Base-by-base conservation (phyloP, 2,888 invertebrate species). In the Cynaeus angustus region DNA sequence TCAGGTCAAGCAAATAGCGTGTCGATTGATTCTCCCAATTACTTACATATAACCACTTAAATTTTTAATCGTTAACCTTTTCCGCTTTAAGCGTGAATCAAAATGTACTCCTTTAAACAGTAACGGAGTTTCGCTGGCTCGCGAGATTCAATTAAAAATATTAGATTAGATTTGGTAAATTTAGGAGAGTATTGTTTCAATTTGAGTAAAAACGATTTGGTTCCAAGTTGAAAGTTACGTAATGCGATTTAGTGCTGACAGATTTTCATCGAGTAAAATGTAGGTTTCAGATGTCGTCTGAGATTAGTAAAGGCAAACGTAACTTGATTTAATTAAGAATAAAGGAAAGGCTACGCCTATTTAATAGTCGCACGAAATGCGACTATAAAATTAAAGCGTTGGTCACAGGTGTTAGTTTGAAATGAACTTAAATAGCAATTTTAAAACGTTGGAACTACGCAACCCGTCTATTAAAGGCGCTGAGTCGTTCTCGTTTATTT, bases 361-460 rank as follows among this genome's bases (percentile, higher is more conserved):
- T 65, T 65, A 65, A 65, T 65, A 65, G 53, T 65, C 65, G 65
- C 41, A 53, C 65, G 10, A 65, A 65, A 53, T 65, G 55, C 53
- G 53, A 53, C 65, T 55, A 62, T 62, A 56, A 62, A 68, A 68
- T 55, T 55, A 45, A 48, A 62, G 8, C 48, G 38, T 48, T 68
- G 68, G 68, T 68, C 68, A 56, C 68, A 68, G 68, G 68, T 68
- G 68, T 68, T 62, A 53, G 53, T 62, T 68, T 30, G 21, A 62
- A 68, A 68, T 62, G 62, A 68, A 68, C 68, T 68, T 61, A 55
- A 67, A 67, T 61, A 68, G 46, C 55, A 55, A 68, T 62, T 68
- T 62, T 61, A 62, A 55, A 62, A 68, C 30, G 28, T 33, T 55
- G 48, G 46, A 68, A 62, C 68, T 55, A 68, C 46, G 61, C 38